These are phyloP conservation scores for Bufotes viridis DNA, from an alignment of 2,797 vertebrate species.

Conservation along the genomic window DNA sequence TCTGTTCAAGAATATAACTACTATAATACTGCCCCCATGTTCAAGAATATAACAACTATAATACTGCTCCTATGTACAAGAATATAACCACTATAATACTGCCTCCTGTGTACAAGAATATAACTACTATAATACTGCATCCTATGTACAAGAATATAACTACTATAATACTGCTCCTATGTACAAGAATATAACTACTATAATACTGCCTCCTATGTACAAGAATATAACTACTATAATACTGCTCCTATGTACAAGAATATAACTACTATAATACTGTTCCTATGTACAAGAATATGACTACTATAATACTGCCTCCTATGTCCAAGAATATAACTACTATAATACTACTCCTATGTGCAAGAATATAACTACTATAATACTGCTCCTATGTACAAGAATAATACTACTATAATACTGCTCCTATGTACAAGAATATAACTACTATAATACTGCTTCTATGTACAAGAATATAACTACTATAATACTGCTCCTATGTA, in stretches of 20 bases:
- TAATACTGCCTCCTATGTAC: neutral
- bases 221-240: constrained; percentile 6
- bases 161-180: constrained; percentile 3
- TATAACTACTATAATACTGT: constrained; percentile 4
- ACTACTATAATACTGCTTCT: neutral
- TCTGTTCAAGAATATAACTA: neutral
- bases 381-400: constrained; percentile 1
- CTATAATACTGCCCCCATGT: neutral
- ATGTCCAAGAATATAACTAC: neutral
- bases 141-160: constrained; percentile 2
- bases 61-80: neutral
- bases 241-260: neutral
- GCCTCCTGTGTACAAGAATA: neutral
- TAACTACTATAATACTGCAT: neutral
- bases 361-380: constrained; percentile 1
- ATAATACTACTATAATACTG: constrained; percentile 3
- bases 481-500: neutral
- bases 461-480: neutral
- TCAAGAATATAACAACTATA: constrained; percentile 1
- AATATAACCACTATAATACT: constrained; percentile 6
- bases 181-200: constrained; percentile 1
- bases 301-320: neutral
- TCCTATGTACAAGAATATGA: neutral
- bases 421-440: neutral
- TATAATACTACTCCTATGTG: neutral